phyloP scores from a whole-genome alignment of 2,888 invertebrate genomes.

The Nephrotoma appendiculata region DNA sequence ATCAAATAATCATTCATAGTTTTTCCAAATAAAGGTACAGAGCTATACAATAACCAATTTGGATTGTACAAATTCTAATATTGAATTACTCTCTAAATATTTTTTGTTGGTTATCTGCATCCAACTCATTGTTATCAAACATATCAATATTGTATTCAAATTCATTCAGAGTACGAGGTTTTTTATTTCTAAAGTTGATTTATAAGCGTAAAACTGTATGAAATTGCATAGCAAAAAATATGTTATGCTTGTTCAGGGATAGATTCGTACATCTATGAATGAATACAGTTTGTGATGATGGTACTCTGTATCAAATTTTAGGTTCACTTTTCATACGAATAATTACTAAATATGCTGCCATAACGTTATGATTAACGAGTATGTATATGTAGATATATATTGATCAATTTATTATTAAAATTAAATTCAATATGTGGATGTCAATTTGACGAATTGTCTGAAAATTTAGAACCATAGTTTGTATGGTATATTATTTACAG shows the following conservation, averaged over 20 bases:
- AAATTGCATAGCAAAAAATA: neutral
- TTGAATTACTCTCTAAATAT: neutral
- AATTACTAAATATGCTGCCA: neutral
- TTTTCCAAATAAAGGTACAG: neutral
- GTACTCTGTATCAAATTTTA: neutral
- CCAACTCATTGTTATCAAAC: neutral
- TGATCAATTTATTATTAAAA: neutral
- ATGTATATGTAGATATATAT: neutral
- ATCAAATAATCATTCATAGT: neutral
- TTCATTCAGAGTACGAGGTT: neutral
- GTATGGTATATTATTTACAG: too few relatives aligned
- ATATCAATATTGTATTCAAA: neutral
- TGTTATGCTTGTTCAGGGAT: neutral
- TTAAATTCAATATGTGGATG: neutral
- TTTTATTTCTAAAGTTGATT: neutral
- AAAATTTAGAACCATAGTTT: neutral
- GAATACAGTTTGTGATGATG: neutral
- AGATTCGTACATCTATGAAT: neutral
- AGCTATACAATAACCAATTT: neutral
- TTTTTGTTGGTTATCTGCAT: neutral
- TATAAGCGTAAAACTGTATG: neutral
- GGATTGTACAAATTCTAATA: neutral
- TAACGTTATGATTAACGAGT: neutral
- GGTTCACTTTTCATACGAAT: neutral
- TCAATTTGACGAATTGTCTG: neutral